These are phyloP conservation scores for Synergus laeviventris DNA, from an alignment of 2,888 invertebrate genomes.

Conservation along the genomic window DNA sequence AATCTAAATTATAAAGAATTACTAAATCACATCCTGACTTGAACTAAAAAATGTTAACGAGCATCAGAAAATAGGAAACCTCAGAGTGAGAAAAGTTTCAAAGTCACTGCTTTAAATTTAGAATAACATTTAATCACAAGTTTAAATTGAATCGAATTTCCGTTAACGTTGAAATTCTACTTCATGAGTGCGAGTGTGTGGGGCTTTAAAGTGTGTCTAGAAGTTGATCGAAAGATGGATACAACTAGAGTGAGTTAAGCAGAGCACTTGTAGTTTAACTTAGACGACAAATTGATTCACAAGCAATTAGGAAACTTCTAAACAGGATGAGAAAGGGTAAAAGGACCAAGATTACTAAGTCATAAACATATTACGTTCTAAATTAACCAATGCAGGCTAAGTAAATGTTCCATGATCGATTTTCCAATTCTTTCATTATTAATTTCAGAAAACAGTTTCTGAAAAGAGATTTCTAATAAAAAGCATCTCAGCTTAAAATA, in stretches of 20 bases:
- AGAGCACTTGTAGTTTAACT: neutral
- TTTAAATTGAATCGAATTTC: neutral
- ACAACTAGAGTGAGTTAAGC: neutral
- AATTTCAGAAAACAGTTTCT: too few species aligned
- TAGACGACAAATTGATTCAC: constrained; percentile 45
- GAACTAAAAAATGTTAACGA: too few species aligned
- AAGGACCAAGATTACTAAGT: neutral
- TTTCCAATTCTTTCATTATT: too few species aligned
- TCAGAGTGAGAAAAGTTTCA: neutral
- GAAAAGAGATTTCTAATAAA: too few species aligned
- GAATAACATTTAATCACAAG: neutral
- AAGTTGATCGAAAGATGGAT: neutral
- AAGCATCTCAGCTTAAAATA: too few species aligned
- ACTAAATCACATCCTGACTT: too few species aligned
- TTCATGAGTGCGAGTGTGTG: neutral
- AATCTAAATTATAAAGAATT: too few species aligned
- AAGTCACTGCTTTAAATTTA: neutral
- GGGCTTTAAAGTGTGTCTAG: neutral
- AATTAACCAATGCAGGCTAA: neutral
- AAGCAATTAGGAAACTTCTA: constrained; percentile 46
- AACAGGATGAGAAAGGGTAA: neutral
- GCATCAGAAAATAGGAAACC: neutral
- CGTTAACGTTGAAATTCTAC: neutral
- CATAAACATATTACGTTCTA: neutral
- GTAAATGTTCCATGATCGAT: too few species aligned